phyloP scores from a whole-genome alignment of 2,888 invertebrate species.

The Tenthredo amoena region DNA sequence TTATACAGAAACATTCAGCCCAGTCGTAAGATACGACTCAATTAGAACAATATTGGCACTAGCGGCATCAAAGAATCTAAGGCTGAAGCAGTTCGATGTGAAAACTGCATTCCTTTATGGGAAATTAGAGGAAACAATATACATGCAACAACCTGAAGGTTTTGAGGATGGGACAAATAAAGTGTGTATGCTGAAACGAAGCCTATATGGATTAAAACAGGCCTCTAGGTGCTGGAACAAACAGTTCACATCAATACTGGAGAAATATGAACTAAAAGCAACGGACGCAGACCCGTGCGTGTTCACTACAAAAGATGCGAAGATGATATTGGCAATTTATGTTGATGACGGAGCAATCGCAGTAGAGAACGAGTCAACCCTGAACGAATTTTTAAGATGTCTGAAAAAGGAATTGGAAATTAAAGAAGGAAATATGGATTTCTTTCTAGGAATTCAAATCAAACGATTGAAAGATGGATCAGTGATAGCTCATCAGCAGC shows the following conservation, averaged over 20 bases:
- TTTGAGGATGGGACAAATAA: slow-evolving; percentile 63
- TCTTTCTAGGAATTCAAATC: slow-evolving; percentile 62
- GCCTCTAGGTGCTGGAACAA: slow-evolving; percentile 71
- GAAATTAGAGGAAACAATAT: slow-evolving; percentile 67
- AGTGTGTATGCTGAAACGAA: slow-evolving; percentile 68
- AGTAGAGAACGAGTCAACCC: slow-evolving; percentile 51
- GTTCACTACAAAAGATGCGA: slow-evolving; percentile 59
- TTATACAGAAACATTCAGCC: slow-evolving; percentile 67
- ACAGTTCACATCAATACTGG: slow-evolving; percentile 63
- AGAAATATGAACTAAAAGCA: slow-evolving; percentile 62
- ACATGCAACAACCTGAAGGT: slow-evolving; percentile 71
- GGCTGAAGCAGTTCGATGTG: slow-evolving; percentile 65
- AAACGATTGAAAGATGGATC: slow-evolving; percentile 53
- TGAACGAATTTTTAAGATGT: slow-evolving; percentile 57
- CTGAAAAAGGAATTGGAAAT: slow-evolving; percentile 57
- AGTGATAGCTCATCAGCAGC: slow-evolving; percentile 55
- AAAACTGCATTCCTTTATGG: slow-evolving; percentile 69
- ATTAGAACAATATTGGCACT: slow-evolving; percentile 63
- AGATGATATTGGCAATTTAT: slow-evolving; percentile 64
- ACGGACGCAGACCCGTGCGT: slow-evolving; percentile 69
- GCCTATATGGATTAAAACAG: slow-evolving; percentile 73
- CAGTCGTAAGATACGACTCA: slow-evolving; percentile 65
- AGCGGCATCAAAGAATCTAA: slow-evolving; percentile 59
- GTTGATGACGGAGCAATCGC: slow-evolving; percentile 69
- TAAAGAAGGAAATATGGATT: slow-evolving; percentile 44